These are phyloP conservation scores for Grapholita molesta DNA, from an alignment of 1,140 invertebrate genomes.

Conservation along the genomic window DNA sequence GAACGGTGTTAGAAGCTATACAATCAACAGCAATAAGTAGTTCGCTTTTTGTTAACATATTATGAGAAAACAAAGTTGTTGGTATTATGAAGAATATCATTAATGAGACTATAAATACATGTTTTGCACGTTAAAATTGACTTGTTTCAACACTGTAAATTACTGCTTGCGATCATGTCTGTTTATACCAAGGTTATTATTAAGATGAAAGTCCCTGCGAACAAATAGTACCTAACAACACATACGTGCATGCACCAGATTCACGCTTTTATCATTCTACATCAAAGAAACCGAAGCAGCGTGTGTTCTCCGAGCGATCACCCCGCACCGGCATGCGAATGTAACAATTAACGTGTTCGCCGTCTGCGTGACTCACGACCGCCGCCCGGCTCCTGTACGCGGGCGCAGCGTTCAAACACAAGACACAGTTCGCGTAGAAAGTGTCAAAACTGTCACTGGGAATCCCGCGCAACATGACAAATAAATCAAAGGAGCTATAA, in stretches of 20 bases:
- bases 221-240: background rate
- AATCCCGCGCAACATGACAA: background rate
- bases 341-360: constrained; percentile 42
- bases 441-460: background rate
- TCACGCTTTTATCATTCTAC: background rate
- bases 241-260: background rate
- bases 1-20: background rate
- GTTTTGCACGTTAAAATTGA: background rate
- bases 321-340: constrained; percentile 28
- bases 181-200: background rate
- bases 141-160: background rate
- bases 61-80: background rate
- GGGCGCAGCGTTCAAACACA: background rate
- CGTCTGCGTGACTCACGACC: constrained; percentile 55
- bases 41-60: background rate
- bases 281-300: background rate
- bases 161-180: background rate
- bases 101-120: background rate
- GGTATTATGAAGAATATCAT: background rate
- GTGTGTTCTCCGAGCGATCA: constrained; percentile 3
- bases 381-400: constrained; percentile 46
- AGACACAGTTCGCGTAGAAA: background rate
- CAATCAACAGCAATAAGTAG: too few relatives aligned
- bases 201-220: background rate
- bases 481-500: background rate